Evolutionary conservation across 2,113 vertebrate genomes (phyloP).

Genomic region (Hypomesus transpacificus): DNA sequence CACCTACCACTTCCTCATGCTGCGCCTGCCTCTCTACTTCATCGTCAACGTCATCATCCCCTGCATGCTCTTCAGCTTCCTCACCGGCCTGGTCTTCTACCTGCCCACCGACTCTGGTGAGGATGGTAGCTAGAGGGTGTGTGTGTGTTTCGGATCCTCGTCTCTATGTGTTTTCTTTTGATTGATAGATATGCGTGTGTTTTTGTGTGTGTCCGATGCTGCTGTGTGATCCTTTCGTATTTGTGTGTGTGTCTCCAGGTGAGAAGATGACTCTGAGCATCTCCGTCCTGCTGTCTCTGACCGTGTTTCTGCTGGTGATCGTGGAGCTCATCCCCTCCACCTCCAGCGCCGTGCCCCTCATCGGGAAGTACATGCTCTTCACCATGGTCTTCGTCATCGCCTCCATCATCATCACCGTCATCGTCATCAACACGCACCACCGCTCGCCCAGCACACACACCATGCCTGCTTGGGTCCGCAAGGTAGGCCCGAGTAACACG

Average conservation of each 20-base stretch:
- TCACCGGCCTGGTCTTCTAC: conserved; percentile 95
- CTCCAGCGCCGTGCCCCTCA: conserved; percentile 92
- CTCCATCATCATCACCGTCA: conserved; percentile 95
- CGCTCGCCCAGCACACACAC: conserved; percentile 94
- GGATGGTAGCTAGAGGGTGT: not conserved
- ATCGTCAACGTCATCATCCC: conserved; percentile 97
- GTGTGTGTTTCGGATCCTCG: not conserved
- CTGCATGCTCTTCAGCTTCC: conserved; percentile 95
- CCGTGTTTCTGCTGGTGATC: conserved; percentile 96
- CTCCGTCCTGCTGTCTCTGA: conserved; percentile 92
- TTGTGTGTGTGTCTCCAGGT: conserved; percentile 64
- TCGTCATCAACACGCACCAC: conserved; percentile 97
- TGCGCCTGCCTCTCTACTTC: conserved; percentile 94
- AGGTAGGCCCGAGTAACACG: conserved; percentile 69
- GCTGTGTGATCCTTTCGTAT: not conserved
- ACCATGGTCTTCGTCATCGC: conserved; percentile 98
- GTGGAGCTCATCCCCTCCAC: conserved; percentile 98
- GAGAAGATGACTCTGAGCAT: conserved; percentile 99
- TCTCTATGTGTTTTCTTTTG: too few relatives aligned
- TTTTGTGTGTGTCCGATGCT: conserved; percentile 6
- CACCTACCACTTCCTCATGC: conserved; percentile 97
- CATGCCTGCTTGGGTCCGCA: conserved; percentile 94
- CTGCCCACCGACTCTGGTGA: conserved; percentile 96
- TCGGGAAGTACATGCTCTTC: conserved; percentile 98
- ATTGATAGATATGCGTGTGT: not conserved